phyloP scores from a whole-genome alignment of 2,888 invertebrate species.

The Drosophila borborema region DNA sequence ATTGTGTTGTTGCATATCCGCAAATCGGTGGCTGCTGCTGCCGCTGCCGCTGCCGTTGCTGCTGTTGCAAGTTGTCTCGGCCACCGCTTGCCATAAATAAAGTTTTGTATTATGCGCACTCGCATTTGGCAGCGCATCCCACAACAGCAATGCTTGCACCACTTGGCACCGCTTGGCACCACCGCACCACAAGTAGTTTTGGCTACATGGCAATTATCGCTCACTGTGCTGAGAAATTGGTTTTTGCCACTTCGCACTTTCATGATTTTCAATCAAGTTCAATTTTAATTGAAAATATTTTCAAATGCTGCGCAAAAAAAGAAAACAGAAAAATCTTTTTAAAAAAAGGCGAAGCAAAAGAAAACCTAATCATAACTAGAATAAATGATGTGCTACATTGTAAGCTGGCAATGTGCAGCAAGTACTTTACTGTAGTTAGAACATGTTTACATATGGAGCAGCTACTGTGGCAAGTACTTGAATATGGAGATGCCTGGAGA shows the following conservation, averaged over 20 bases:
- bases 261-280: constrained; percentile 80
- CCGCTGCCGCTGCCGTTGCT: constrained; percentile 13
- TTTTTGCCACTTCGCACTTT: constrained; percentile 81
- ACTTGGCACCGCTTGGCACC: constrained; percentile 2
- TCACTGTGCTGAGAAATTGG: constrained; percentile 80
- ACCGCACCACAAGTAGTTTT: constrained; percentile 29
- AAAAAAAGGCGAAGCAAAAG: constrained; percentile 37
- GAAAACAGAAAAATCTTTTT: not conserved
- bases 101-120: constrained; percentile 77
- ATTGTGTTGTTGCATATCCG: constrained; percentile 65
- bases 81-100: constrained; percentile 75
- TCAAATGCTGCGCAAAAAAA: constrained; percentile 51
- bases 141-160: constrained; percentile 58
- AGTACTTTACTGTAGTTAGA: not conserved
- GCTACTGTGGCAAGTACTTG: constrained; percentile 8
- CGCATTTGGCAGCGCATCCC: constrained; percentile 79
- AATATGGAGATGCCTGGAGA: not conserved
- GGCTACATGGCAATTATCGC: constrained; percentile 72
- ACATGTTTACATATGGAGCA: not conserved
- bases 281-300: constrained; percentile 79
- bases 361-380: constrained; percentile 18
- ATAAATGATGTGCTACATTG: constrained; percentile 33
- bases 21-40: constrained; percentile 60
- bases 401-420: constrained; percentile 11
- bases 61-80: constrained; percentile 53